These are phyloP conservation scores for Cyphomyrmex costatus DNA, from an alignment of 1,140 invertebrate genomes.

Conservation along the genomic window DNA sequence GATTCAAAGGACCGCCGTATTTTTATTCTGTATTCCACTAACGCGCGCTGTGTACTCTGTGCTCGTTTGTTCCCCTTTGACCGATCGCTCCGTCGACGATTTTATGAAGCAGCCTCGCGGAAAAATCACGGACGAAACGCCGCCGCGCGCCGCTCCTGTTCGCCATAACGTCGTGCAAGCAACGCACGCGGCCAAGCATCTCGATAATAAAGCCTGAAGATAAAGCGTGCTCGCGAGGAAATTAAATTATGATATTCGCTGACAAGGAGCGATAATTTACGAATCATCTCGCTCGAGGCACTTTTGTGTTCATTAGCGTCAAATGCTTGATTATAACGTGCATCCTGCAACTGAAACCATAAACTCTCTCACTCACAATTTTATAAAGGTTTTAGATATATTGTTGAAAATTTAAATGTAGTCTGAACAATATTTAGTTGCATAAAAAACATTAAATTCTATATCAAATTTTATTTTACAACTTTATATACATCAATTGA, in stretches of 20 bases:
- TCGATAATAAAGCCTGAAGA: slow-evolving; percentile 54
- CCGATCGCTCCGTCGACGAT: slow-evolving; percentile 49
- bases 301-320: slow-evolving; percentile 23
- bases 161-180: slow-evolving; percentile 43
- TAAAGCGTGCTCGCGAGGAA: slow-evolving; percentile 54
- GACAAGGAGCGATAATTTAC: slow-evolving; percentile 50
- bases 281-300: slow-evolving; percentile 36
- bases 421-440: background rate
- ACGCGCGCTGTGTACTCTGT: slow-evolving; percentile 53
- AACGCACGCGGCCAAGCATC: slow-evolving; percentile 18
- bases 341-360: slow-evolving; percentile 15
- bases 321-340: slow-evolving; percentile 40
- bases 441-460: background rate
- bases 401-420: slow-evolving; percentile 7
- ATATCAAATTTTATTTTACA: background rate
- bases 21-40: slow-evolving; percentile 62
- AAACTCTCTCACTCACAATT: background rate
- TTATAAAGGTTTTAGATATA: background rate
- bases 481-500: background rate
- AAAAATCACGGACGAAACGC: slow-evolving; percentile 51
- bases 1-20: slow-evolving; percentile 68
- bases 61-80: slow-evolving; percentile 57
- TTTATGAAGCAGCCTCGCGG: slow-evolving; percentile 57
- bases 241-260: slow-evolving; percentile 57
- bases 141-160: background rate